Base-by-base conservation (phyloP, 2,113 vertebrate genomes). In the Ivindomyrus marchei region DNA sequence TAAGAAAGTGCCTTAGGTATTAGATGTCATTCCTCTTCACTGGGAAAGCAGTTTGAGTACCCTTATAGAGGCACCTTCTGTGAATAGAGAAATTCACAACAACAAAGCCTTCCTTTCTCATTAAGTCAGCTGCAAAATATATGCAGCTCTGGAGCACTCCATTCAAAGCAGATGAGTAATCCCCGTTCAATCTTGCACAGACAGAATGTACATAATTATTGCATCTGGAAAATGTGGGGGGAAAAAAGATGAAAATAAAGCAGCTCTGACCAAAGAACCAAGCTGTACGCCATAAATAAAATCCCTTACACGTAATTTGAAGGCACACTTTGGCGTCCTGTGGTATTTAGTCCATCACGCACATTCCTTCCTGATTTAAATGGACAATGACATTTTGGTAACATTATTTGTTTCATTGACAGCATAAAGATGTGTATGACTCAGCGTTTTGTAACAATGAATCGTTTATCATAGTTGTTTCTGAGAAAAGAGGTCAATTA, bases 1-100 rank as follows among this genome's bases (percentile, higher is more conserved):
- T 98, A 97, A 97, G 94, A 91, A 95, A 95, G 95, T 95, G 95
- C 95, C 97, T 93, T 96, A 96, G 97, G 98, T 97, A 97, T 97
- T 98, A 97, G 96, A 96, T 96, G 96, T 96, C 97, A 97, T 97
- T 97, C 96, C 94, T 93, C 94, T 95, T 94, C 95, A 94, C 92
- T 77, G 89, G 92, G 92, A 94, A 94, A 94, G 94, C 91, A 93
- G 93, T 92, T 92, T 93, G 93, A 95, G 92, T 87, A 93, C 92
- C 92, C 94, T 95, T 94, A 93, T 94, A 95, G 95, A 95, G 93
- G 94, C 94, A 96, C 95, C 95, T 97, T 97, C 94, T 96, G 95
- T 97, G 97, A 96, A 96, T 95, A 94, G 94, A 96, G 96, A 96
- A 94, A 93, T 96, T 96, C 96, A 95, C 94, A 95, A 95, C 96